Conservation (phyloP, 2,888 invertebrate species). For the Eristalinus sepulchralis region DNA sequence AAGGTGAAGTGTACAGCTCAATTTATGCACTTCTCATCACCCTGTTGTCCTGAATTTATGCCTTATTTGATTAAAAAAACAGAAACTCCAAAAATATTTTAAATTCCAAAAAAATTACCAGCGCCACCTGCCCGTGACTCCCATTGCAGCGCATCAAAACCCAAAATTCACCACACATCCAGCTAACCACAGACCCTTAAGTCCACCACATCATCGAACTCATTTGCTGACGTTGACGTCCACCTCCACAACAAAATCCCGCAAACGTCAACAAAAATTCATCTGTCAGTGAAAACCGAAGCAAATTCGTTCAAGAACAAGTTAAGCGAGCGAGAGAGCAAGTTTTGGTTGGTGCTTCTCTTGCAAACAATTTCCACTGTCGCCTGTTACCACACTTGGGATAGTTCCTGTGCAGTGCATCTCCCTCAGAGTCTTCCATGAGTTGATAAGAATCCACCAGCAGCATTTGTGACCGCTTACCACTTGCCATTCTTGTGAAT, state of each 20-base stretch:
- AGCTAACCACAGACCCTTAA: constrained; percentile 25
- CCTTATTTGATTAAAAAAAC: too few species aligned
- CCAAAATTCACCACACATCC: background rate
- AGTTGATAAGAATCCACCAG: background rate
- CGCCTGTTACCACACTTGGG: constrained; percentile 6
- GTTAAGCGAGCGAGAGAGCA: constrained; percentile 11
- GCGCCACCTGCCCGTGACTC: constrained; percentile 27
- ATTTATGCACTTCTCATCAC: too few species aligned
- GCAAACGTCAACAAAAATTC: constrained; percentile 62
- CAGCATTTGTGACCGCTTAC: background rate
- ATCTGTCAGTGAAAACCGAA: constrained; percentile 53
- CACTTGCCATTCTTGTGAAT: background rate
- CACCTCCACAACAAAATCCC: constrained; percentile 47
- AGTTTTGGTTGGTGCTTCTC: constrained; percentile 44
- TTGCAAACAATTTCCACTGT: constrained; percentile 21
- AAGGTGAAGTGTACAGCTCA: too few species aligned
- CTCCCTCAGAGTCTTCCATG: constrained; percentile 22
- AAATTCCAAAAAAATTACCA: background rate
- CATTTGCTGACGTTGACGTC: constrained; percentile 63
- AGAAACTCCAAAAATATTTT: too few species aligned
- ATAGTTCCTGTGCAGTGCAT: constrained; percentile 49
- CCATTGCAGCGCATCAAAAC: background rate
- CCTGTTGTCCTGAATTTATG: too few species aligned
- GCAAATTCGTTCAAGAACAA: background rate
- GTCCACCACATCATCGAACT: constrained; percentile 57